phyloP scores from a whole-genome alignment of 37 sponge, comb jelly and placozoan genomes.

The Haliclona indistincta region DNA sequence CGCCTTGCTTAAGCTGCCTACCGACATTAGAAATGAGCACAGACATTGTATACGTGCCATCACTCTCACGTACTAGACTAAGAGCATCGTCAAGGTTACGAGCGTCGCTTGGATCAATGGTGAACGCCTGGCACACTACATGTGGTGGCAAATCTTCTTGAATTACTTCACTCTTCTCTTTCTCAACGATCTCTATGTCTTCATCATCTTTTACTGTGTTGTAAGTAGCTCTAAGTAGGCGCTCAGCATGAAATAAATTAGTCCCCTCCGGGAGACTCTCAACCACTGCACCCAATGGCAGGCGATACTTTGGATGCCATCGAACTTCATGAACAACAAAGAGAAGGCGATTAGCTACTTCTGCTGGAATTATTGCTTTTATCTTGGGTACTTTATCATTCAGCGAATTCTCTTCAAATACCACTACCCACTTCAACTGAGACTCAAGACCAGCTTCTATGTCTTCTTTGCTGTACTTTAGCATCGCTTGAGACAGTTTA shows the following conservation, averaged over 20 bases:
- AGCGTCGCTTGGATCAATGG: slow-evolving; percentile 73
- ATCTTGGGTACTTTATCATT: slow-evolving; percentile 28
- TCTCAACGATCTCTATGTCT: no score
- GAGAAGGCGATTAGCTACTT: slow-evolving; percentile 33
- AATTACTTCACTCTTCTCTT: no score
- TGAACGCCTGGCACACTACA: no score
- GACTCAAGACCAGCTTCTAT: not conserved
- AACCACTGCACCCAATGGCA: slow-evolving; percentile 57
- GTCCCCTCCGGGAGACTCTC: slow-evolving; percentile 27
- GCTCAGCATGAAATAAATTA: slow-evolving; percentile 43
- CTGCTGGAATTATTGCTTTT: slow-evolving; percentile 36
- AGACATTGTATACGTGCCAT: slow-evolving; percentile 46
- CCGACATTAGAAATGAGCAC: slow-evolving; percentile 67
- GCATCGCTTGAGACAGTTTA: slow-evolving; percentile 3
- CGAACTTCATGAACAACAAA: slow-evolving; percentile 49
- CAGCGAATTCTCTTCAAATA: slow-evolving; percentile 17
- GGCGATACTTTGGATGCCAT: slow-evolving; percentile 30
- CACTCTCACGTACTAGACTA: slow-evolving; percentile 15
- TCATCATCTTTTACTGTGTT: slow-evolving; percentile 2
- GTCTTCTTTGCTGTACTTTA: not conserved
- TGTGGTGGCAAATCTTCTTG: no score
- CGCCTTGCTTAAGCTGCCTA: slow-evolving; percentile 3
- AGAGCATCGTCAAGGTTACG: slow-evolving; percentile 72
- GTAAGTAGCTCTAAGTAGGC: slow-evolving; percentile 33
- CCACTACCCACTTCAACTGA: not conserved